phyloP scores from a whole-genome alignment of 2,113 vertebrate species.

The Rhineura floridana region DNA sequence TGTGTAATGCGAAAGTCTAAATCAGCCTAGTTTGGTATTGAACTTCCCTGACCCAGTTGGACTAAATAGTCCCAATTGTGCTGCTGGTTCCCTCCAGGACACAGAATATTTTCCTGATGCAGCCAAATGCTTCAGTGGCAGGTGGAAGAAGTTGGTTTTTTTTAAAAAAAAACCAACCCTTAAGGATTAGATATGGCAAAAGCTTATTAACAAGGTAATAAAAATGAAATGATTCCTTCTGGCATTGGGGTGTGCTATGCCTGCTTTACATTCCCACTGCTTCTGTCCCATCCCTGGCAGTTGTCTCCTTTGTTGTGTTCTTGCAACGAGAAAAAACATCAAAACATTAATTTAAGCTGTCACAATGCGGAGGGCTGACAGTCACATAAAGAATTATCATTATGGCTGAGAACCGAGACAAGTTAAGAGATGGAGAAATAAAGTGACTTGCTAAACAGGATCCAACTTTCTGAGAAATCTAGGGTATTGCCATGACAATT shows the following conservation, averaged over 20 bases:
- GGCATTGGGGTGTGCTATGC: slow-evolving; percentile 61
- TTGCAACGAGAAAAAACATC: slow-evolving; percentile 72
- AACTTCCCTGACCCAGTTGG: slow-evolving; percentile 21
- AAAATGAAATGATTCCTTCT: slow-evolving; percentile 54
- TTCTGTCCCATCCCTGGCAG: slow-evolving; percentile 70
- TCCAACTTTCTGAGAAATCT: slow-evolving; percentile 67
- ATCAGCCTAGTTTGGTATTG: slow-evolving; percentile 14
- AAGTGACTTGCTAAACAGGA: slow-evolving; percentile 76
- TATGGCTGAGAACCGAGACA: slow-evolving; percentile 71
- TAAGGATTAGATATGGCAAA: slow-evolving; percentile 47
- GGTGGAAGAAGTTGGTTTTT: background rate
- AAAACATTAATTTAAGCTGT: slow-evolving; percentile 79
- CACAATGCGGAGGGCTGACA: slow-evolving; percentile 77
- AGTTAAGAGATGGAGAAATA: slow-evolving; percentile 68
- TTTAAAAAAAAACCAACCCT: background rate
- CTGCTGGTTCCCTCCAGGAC: background rate
- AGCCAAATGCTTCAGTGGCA: slow-evolving; percentile 17
- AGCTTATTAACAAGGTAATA: slow-evolving; percentile 62
- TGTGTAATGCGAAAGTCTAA: slow-evolving; percentile 29
- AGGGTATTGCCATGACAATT: slow-evolving; percentile 71
- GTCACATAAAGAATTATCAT: slow-evolving; percentile 74
- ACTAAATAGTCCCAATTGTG: slow-evolving; percentile 27
- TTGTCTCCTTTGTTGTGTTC: slow-evolving; percentile 75
- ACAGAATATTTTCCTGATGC: background rate
- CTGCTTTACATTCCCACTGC: slow-evolving; percentile 67